Base-by-base conservation (phyloP, 1,140 invertebrate species). In the Cydia fagiglandana region DNA sequence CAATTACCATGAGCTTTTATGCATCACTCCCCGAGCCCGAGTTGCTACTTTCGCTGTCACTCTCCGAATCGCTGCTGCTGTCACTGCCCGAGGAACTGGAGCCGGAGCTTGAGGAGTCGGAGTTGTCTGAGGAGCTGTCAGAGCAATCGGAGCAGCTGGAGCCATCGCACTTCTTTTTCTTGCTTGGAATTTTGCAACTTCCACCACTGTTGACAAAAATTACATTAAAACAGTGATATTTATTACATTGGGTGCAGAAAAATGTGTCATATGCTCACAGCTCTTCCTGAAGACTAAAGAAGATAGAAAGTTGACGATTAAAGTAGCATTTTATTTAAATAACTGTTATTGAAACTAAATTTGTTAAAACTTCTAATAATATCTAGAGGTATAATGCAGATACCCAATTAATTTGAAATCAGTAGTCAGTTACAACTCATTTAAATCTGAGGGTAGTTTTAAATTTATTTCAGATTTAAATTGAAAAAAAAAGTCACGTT, bases 1-100 rank as follows among this genome's bases (percentile, higher is more conserved):
- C 66, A 70, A 17, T 17, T 70, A 68, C 28, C 56, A 15, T 68
- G 13, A 38, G 41, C 64, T 75, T 73, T 30, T 66, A 41, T 66
- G 75, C 80, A 53, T 90, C 88, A 66, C 87, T 88, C 76, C 86
- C 76, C 15, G 89, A 91, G n/a, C 81, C 86, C 0, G 89, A 90
- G 0, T 86, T 89, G 84, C 85, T 83, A 74, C 86, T 86, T 6
- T 80, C 84, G 34, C 82, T 88, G 50, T 87, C 88, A 34, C 87
- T 89, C 28, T 88, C 90, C 0, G 83, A 83, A 76, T 82, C 84
- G 61, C 88, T 90, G 81, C 84, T 87, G 80, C 84, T 86, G 47
- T 86, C 86, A 38, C 82, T 88, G 30, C 82, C 82, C 0, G 87
- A 89, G 0, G 86, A 88, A 38, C 81, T 82, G 0, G 84, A 85